Evolutionary conservation across 2,113 vertebrate genomes (phyloP), one percentile per base, ranked within the genome.

Genomic region (Hyperoodon ampullatus): DNA sequence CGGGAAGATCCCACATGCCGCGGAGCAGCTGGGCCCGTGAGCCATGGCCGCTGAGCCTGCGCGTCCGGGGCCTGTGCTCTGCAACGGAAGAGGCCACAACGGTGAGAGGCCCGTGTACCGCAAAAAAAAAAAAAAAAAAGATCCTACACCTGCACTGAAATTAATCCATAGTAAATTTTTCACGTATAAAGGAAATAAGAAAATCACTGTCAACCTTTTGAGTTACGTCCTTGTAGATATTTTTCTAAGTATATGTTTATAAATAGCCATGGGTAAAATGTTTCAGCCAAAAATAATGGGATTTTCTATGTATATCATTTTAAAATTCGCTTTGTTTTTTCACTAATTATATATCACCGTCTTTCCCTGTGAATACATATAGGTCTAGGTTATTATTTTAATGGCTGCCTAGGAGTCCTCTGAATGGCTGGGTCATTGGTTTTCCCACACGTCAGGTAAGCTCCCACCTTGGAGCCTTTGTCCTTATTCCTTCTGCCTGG

Each of bases 391-490:
- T 21, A 7, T 70, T n/a, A 35, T 30, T 16, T 70, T 33, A 61
- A 39, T 3, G 9, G 42, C 23, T 15, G 6, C 16, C 53, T 18
- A 14, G 19, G 6, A 50, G 12, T 23, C 33, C 65, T 26, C 14
- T 12, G 33, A 4, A 15, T 4, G 13, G 30, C 42, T 6, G 30
- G 55, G 47, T 66, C 35, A 16, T 11, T 47, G 24, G n/a, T 35
- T 39, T 39, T 30, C 33, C 39, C 26, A 53, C 33, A 33, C 3
- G 2, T 10, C 30, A 23, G 30, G 30, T 30, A 15, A 30, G 1
- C 5, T n/a, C 6, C 13, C 15, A 28, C 12, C 33, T 39, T 5
- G 14, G 26, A 0, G 7, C 15, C 58, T 39, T 35, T 23, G 55
- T 50, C 6, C 53, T 24, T 8, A 23, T 12, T 23, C 12, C 23